Evolutionary conservation across 2,113 vertebrate genomes (phyloP), one percentile per base, ranked within the genome.

Genomic region (Salvelinus namaycush): DNA sequence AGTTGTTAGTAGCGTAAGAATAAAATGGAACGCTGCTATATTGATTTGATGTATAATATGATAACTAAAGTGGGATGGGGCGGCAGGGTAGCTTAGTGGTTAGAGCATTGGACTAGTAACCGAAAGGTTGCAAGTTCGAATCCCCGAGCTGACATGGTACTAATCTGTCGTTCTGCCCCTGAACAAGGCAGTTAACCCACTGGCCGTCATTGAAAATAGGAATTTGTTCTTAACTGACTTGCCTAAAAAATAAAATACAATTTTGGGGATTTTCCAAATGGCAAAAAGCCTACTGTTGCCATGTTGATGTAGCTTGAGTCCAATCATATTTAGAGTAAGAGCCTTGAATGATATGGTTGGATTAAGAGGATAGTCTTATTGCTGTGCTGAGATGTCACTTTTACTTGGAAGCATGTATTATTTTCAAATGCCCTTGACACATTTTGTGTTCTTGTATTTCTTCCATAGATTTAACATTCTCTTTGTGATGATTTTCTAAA

Each of bases 271-370:
- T 81, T 82, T 44, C 39, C 34, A 57, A 78, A n/a, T 16, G 24
- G 72, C 31, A 20, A n/a, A 67, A 22, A 48, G 68, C 24, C 5
- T 70, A 29, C 26, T 67, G 57, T 83, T 34, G 34, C 34, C 34
- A 34, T 34, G 34, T 34, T 26, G 62, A n/a, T 77, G 79, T 77
- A 75, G 70, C 76, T 85, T 78, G 76, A 69, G 27, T 83, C 71
- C 54, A 79, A 70, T 86, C 44, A 75, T 85, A 76, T 85, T 67
- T 29, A 78, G 73, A 83, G 72, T 70, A 80, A 76, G 78, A 60
- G 78, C 77, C 39, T 44, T 44, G 39, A 11, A 64, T 14, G 11
- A 44, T 14, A 24, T 67, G 65, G 65, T 24, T 67, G 65, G 65
- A 27, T 26, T 64, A 26, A 18, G 20, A 64, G 11, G 24, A 64